Conservation (phyloP, 2,113 vertebrate species). For the Orthonyx spaldingii region DNA sequence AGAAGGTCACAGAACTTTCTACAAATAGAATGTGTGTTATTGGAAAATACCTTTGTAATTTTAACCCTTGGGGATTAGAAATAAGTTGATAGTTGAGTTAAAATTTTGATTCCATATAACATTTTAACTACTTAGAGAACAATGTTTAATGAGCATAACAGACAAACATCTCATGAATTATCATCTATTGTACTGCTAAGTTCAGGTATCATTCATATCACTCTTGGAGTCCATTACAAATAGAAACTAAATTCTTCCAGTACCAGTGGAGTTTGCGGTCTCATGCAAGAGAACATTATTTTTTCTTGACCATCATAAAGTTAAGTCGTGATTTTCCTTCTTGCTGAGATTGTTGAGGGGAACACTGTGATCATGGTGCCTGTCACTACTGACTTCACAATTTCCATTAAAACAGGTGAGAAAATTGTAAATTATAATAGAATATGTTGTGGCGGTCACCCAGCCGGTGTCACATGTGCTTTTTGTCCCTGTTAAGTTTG, state of each 20-base stretch:
- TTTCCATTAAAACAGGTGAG: not conserved
- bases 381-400: not conserved
- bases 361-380: not conserved
- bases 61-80: not conserved
- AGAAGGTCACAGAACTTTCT: not conserved
- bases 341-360: not conserved
- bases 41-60: not conserved
- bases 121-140: not conserved
- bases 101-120: not conserved
- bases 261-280: not conserved
- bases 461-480: fast-evolving
- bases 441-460: too few species aligned
- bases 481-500: not conserved
- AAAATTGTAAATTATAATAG: not conserved
- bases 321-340: not conserved
- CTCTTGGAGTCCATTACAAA: not conserved
- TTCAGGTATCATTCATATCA: not conserved
- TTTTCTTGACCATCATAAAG: not conserved
- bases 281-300: not conserved
- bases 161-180: not conserved
- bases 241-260: not conserved
- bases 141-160: not conserved
- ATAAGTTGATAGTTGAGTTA: not conserved
- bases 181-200: not conserved
- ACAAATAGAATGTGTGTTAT: not conserved